Percentiles rank a stretch among this genome's conserved stretches.
phyloP scores from a whole-genome alignment of 2,797 vertebrate genomes.

The Fringilla coelebs region DNA sequence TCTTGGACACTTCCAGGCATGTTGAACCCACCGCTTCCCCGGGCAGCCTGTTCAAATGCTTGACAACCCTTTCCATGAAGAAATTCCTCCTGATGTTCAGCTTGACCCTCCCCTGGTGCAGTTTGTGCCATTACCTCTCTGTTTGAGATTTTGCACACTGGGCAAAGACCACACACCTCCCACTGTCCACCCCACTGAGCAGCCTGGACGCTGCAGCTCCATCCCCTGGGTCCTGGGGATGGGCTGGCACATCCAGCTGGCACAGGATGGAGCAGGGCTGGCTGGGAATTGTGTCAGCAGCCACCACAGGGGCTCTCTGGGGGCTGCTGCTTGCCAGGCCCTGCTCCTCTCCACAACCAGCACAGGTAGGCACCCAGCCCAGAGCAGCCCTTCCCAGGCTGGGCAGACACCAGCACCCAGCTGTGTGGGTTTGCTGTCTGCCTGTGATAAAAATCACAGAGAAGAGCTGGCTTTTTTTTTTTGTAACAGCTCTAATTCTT shows the following conservation, averaged over 20 bases:
- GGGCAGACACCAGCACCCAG: conserved; percentile 18
- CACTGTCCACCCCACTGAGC: fast-evolving
- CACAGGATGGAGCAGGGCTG: neutral
- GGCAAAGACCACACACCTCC: neutral
- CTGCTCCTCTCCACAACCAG: neutral
- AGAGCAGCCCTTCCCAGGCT: neutral
- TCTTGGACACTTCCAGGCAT: neutral
- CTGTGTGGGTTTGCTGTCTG: conserved; percentile 36
- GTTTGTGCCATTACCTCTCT: neutral
- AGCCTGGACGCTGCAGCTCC: neutral
- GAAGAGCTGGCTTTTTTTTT: neutral
- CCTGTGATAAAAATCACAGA: neutral
- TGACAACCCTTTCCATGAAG: neutral
- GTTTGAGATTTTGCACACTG: neutral
- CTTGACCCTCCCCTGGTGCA: neutral
- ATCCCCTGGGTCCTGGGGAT: fast-evolving
- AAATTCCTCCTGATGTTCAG: neutral
- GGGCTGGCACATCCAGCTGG: neutral
- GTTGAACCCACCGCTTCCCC: neutral
- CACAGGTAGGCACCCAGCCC: neutral
- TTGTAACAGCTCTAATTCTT: neutral
- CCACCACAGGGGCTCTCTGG: fast-evolving
- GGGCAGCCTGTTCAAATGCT: neutral
- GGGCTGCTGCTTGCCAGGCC: neutral
- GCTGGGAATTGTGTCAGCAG: neutral